A percentile compares a stretch with the other conserved stretches of the same genome.
phyloP scores from a whole-genome alignment of 1,140 invertebrate species.

The Zaprionus nigranus region DNA sequence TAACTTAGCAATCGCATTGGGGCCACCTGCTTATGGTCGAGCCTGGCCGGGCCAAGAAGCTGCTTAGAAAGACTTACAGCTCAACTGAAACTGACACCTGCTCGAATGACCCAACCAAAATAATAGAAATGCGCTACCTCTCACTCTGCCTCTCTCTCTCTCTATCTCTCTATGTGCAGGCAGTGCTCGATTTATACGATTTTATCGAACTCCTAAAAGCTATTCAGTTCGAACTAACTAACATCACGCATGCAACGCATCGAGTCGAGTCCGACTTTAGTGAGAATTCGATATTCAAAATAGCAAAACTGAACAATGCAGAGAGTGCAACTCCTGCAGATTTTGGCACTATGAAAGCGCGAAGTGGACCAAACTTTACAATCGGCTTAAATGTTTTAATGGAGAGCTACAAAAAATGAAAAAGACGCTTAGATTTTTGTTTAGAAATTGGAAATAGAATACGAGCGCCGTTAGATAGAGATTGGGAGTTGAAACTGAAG shows the following conservation, averaged over 20 bases:
- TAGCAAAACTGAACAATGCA: neutral
- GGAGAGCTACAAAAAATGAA: neutral
- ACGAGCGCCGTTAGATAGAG: no score
- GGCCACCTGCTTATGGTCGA: slow-evolving; percentile 15
- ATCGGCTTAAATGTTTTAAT: neutral
- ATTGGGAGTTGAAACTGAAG: no score
- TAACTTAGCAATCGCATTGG: slow-evolving; percentile 70
- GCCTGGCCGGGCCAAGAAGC: slow-evolving; percentile 11
- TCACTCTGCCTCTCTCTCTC: neutral
- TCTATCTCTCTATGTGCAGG: neutral
- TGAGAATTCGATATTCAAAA: neutral
- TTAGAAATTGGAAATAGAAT: no score
- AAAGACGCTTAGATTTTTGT: no score
- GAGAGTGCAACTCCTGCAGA: neutral
- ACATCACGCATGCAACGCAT: neutral
- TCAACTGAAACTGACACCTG: slow-evolving; percentile 41
- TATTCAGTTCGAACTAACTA: neutral
- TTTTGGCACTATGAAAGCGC: neutral
- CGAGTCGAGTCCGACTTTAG: neutral
- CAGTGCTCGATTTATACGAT: neutral
- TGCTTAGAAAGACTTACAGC: slow-evolving; percentile 38
- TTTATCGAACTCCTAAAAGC: neutral
- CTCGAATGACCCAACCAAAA: slow-evolving; percentile 29
- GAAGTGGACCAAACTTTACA: neutral
- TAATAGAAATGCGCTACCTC: slow-evolving; percentile 16